These are phyloP conservation scores for Apeira syringaria DNA, from an alignment of 2,888 invertebrate genomes.

Conservation along the genomic window DNA sequence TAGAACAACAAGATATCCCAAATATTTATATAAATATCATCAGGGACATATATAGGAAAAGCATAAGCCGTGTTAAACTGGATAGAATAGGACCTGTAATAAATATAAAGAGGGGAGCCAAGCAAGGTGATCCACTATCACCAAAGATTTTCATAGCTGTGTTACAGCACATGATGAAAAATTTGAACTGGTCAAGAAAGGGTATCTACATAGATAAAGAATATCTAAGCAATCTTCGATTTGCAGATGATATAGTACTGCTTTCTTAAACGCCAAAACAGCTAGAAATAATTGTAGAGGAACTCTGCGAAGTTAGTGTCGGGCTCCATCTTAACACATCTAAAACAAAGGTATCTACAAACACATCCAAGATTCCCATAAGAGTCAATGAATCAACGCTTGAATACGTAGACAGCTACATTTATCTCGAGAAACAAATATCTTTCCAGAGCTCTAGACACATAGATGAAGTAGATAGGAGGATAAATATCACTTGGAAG, in stretches of 20 bases:
- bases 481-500: no score
- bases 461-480: no score
- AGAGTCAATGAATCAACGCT: no score
- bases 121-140: conserved; percentile 6
- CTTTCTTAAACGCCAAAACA: conserved; percentile 3
- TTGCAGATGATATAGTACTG: conserved; percentile 17
- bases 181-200: conserved; percentile 1
- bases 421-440: no score
- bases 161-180: not conserved
- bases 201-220: conserved; percentile 1
- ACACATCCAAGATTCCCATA: no score
- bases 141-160: conserved; percentile 8
- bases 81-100: not conserved
- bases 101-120: conserved; percentile 3
- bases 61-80: conserved; percentile 2
- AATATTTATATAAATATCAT: no score
- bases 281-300: conserved; percentile 2
- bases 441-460: no score
- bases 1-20: not conserved
- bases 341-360: not conserved
- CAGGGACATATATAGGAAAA: no score
- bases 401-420: no score
- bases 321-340: not conserved
- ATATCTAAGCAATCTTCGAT: conserved; percentile 7
- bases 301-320: not conserved